Evolutionary conservation across 1,140 invertebrate species (phyloP), one percentile per base, ranked within the genome.

Genomic region (Gonatopus flavifemur): DNA sequence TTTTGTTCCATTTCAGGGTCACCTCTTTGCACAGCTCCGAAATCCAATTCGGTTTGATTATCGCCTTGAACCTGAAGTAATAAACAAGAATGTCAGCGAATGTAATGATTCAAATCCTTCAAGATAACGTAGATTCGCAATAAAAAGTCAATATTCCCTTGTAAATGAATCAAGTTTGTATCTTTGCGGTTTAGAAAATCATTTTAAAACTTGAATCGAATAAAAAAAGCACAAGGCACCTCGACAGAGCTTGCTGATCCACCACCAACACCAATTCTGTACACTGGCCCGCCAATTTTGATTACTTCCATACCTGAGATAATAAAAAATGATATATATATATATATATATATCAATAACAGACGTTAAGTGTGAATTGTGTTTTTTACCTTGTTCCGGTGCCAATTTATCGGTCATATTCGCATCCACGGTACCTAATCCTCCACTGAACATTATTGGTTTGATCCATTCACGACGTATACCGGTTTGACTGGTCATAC

Each of bases 1-100:
- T 98, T 98, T 67, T 98, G 94, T 60, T 97, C 96, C 96, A 98
- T 98, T 82, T 99, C 96, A 1, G 96, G 89, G 82, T 99, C 96
- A 28, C 96, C 94, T 77, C 96, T 82, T 79, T 99, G 96, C 0
- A 99, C 96, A 3, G 96, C 96, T 61, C 91, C 92, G 66, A 96
- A 97, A 77, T 98, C 96, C 4, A 98, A 71, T 49, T 93, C 88
- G 2, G 85, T 82, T 62, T 89, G 88, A 59, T 94, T 90, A 49
- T 93, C 89, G 33, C 88, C 92, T 63, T 91, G 89, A 3, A 93
- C 88, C 78, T 93, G 81, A n/a, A 50, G n/a, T n/a, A n/a, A n/a
- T n/a, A n/a, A n/a, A n/a, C n/a, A n/a, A n/a, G n/a, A n/a, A n/a
- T n/a, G n/a, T n/a, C n/a, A n/a, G n/a, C n/a, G n/a, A n/a, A n/a